Evolutionary conservation across 1,140 invertebrate species (phyloP).

Genomic region (Saccostrea echinata): DNA sequence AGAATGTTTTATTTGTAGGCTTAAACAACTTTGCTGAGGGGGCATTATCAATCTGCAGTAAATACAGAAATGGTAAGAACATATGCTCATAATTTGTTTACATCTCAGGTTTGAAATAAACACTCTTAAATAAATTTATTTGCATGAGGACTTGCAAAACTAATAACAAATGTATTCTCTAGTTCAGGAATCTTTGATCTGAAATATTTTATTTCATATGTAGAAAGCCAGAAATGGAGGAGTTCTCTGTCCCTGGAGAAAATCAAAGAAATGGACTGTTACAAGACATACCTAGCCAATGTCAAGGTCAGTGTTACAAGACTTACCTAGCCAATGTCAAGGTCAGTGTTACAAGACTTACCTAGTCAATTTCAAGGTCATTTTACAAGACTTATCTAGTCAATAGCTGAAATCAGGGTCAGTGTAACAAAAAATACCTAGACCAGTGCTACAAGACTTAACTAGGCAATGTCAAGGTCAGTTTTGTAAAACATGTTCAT

Average conservation of each 20-base stretch:
- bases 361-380: constrained; percentile 54
- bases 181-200: too few species aligned
- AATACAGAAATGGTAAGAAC: constrained; percentile 68
- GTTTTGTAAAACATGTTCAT: constrained; percentile 50
- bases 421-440: constrained; percentile 18
- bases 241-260: constrained; percentile 59
- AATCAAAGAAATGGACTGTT: constrained; percentile 55
- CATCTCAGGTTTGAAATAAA: too few species aligned
- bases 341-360: constrained; percentile 59
- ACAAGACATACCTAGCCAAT: constrained; percentile 51
- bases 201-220: constrained; percentile 35
- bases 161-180: too few species aligned
- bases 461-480: too few species aligned
- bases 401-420: constrained; percentile 52
- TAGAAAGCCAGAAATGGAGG: constrained; percentile 68
- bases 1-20: constrained; percentile 51
- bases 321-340: constrained; percentile 50
- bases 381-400: constrained; percentile 9
- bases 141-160: too few species aligned
- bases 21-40: constrained; percentile 71
- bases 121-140: too few species aligned
- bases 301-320: constrained; percentile 59
- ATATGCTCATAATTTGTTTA: neutral
- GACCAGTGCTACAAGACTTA: constrained; percentile 26
- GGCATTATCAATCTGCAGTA: constrained; percentile 64